A percentile compares a stretch with the other conserved stretches of the same genome.
Conservation (phyloP, 2,113 vertebrate species). For the Aspiorhynchus laticeps region DNA sequence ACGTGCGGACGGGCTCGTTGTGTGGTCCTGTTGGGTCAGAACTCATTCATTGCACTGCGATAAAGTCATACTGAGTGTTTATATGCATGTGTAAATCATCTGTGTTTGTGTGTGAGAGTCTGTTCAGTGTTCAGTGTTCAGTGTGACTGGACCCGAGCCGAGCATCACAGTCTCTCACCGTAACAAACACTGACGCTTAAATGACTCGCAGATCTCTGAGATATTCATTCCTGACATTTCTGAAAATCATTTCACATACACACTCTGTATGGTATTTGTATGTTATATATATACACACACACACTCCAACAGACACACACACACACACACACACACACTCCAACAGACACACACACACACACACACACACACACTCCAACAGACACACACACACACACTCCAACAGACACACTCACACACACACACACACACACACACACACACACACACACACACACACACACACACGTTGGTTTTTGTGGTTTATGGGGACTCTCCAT, state of each 20-base stretch:
- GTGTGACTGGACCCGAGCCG: slow-evolving; percentile 58
- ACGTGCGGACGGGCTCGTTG: slow-evolving; percentile 47
- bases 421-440: too few species aligned
- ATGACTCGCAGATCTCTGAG: not conserved
- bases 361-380: too few species aligned
- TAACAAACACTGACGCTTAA: not conserved
- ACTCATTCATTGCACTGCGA: slow-evolving; percentile 60
- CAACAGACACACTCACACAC: too few species aligned
- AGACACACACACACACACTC: too few species aligned
- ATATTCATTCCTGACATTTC: not conserved
- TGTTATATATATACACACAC: too few species aligned
- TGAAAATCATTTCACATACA: not conserved
- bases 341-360: too few species aligned
- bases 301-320: too few species aligned
- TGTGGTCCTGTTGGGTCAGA: slow-evolving; percentile 75
- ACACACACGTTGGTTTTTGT: too few species aligned
- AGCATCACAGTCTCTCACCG: not conserved
- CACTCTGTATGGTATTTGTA: not conserved
- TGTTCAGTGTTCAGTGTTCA: not conserved
- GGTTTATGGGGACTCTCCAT: too few species aligned
- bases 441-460: too few species aligned
- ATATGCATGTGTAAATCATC: slow-evolving; percentile 69
- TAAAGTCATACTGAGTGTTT: slow-evolving; percentile 65
- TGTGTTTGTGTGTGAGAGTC: not conserved
- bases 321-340: too few species aligned